Evolutionary conservation across 2,888 invertebrate species (phyloP), one percentile per base, ranked within the genome.

Genomic region (Amiota communis): DNA sequence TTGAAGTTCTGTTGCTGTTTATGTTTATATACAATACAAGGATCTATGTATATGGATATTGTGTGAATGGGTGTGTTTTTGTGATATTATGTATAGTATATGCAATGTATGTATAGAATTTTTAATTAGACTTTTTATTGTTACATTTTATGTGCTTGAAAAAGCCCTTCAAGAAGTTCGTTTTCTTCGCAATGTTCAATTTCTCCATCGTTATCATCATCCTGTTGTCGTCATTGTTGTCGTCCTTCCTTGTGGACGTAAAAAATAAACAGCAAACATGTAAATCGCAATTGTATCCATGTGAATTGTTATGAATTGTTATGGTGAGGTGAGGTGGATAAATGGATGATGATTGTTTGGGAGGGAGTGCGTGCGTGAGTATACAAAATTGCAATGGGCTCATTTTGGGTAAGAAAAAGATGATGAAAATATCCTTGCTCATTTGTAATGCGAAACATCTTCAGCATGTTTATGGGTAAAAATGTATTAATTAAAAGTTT

Each of bases 401-500:
- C 23, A 23, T 23, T 23, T 23, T 23, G 23, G 23, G 23, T 23
- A 23, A 20, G 65, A 17, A 36, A 70, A 72, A 53, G 46, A 49
- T 61, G 68, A 48, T 48, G 51, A 10, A 61, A 68, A 67, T 67
- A 13, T 67, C 67, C 51, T 69, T 80, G 83, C 84, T 85, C 85
- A 84, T 84, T 85, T 83, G 85, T 79, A 81, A 84, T 84, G 82
- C 84, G 80, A 81, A 79, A 77, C 84, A 84, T 84, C 85, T 83
- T 80, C 77, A 79, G 84, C 78, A 85, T 84, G 76, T 78, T 72
- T 74, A 70, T 71, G 71, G 77, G 77, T 76, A 75, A 81, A 76
- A 81, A 80, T 79, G 81, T 83, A 83, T 86, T 87, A 87, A 87
- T 87, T 87, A 87, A 87, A 86, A 81, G 76, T 79, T 74, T 23